Evolutionary conservation across 2,888 invertebrate genomes (phyloP).

Genomic region (Chrysolina americana): DNA sequence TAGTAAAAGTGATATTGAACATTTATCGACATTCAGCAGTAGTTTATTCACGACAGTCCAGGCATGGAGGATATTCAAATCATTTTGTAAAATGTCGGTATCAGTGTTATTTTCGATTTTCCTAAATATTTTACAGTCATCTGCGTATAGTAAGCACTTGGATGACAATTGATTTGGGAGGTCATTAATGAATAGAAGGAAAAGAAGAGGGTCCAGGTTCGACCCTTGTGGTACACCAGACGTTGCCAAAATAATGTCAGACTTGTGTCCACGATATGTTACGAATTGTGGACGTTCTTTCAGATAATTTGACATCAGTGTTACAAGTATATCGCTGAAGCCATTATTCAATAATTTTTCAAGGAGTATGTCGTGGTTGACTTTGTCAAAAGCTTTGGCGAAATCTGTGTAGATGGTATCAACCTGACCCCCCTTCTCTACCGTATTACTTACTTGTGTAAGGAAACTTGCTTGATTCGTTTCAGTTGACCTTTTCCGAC

Average conservation of each 20-base stretch:
- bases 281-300: not conserved
- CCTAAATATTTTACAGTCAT: not conserved
- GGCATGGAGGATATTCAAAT: too few species aligned
- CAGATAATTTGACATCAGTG: not conserved
- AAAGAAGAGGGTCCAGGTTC: not conserved
- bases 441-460: not conserved
- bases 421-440: not conserved
- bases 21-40: too few species aligned
- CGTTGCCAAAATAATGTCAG: not conserved
- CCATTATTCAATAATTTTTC: not conserved
- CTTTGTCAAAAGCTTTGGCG: not conserved
- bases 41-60: too few species aligned
- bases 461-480: not conserved
- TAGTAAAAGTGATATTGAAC: too few species aligned
- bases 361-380: not conserved
- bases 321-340: not conserved
- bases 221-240: not conserved
- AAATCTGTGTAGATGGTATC: not conserved
- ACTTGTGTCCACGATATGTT: not conserved
- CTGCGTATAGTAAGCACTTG: not conserved
- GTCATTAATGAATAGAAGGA: not conserved
- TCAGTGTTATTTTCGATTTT: not conserved
- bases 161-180: not conserved
- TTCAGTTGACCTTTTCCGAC: not conserved
- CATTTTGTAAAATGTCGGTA: not conserved